Percentiles rank a stretch among this genome's conserved stretches.
Conservation (phyloP, 2,797 vertebrate genomes). For the Eulemur mongoz region DNA sequence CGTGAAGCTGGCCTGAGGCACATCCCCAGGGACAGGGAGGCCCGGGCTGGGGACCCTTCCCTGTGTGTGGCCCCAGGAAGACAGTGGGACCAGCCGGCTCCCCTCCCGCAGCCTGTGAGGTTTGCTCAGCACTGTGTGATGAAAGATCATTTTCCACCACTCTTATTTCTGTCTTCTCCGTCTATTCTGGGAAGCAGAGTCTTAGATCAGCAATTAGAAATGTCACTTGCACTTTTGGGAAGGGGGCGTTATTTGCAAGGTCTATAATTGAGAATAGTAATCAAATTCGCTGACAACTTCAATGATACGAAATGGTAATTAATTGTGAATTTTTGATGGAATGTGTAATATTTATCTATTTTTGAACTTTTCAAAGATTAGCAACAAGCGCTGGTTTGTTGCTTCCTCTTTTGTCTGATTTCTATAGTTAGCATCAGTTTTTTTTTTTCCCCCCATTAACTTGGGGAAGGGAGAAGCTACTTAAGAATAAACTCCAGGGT, state of each 20-base stretch:
- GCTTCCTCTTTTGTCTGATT: slow-evolving; percentile 22
- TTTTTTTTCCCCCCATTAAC: neutral
- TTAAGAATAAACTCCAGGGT: neutral
- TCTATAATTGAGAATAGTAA: slow-evolving; percentile 70
- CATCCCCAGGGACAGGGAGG: accelerated
- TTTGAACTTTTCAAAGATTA: slow-evolving; percentile 71
- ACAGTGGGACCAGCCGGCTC: accelerated
- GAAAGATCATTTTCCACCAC: neutral
- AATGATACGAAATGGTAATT: slow-evolving; percentile 66
- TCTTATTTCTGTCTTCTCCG: slow-evolving; percentile 51
- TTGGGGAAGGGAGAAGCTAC: neutral
- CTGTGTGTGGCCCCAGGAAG: accelerated
- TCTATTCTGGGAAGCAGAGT: slow-evolving; percentile 72
- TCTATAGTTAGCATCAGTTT: slow-evolving; percentile 22
- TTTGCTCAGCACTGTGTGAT: neutral
- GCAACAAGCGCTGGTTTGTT: neutral
- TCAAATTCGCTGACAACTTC: slow-evolving; percentile 63
- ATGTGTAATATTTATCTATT: slow-evolving; percentile 76
- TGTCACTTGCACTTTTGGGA: slow-evolving; percentile 63
- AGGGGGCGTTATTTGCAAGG: slow-evolving; percentile 1
- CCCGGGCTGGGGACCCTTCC: neutral
- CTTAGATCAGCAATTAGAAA: slow-evolving; percentile 73
- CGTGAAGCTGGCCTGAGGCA: accelerated
- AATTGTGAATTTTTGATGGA: slow-evolving; percentile 66
- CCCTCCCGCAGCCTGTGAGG: too few relatives aligned